Percentiles rank a stretch among this genome's conserved stretches.
Conservation (phyloP, 2,113 vertebrate genomes). For the Oenanthe oenanthe region DNA sequence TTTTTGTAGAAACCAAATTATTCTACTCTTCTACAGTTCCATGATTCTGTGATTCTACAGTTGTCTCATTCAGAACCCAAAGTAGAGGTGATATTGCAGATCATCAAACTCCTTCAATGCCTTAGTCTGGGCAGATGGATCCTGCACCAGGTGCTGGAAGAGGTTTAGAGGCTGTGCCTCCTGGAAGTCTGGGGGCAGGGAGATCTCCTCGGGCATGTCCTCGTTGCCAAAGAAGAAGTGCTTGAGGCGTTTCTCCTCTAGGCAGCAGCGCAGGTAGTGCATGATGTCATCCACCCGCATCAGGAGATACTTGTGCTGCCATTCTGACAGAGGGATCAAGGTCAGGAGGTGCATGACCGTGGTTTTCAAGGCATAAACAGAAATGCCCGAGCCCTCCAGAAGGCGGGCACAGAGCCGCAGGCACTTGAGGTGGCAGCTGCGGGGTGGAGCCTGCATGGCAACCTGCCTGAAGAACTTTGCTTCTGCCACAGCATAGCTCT, state of each 20-base stretch:
- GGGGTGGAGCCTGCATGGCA: not conserved
- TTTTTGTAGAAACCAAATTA: fast-evolving
- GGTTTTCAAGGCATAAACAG: not conserved
- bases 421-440: not conserved
- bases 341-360: not conserved
- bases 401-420: not conserved
- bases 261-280: not conserved
- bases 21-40: not conserved
- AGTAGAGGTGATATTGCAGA: not conserved
- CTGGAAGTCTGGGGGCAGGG: not conserved
- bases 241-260: not conserved
- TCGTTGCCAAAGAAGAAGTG: not conserved
- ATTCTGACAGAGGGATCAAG: not conserved
- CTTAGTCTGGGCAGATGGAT: not conserved
- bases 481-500: not conserved
- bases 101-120: not conserved
- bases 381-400: not conserved
- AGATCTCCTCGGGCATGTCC: not conserved
- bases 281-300: not conserved
- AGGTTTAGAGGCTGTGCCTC: not conserved
- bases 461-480: not conserved
- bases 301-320: not conserved
- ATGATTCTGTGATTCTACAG: not conserved
- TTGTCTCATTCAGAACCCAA: not conserved
- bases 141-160: not conserved